phyloP scores from a whole-genome alignment of 2,888 invertebrate species.

The Lithosia quadra region DNA sequence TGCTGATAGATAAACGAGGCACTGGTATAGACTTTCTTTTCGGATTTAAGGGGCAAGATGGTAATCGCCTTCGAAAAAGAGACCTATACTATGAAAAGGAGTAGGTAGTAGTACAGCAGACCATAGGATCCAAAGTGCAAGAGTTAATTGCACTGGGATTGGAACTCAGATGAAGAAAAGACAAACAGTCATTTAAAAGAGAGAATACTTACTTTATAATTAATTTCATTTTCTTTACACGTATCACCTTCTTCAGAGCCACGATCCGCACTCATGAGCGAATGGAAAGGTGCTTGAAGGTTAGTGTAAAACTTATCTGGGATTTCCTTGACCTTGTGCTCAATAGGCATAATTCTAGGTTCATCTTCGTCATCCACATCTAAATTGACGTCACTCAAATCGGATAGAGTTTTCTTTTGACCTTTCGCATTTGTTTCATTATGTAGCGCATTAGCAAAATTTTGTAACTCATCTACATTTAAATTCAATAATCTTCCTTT shows the following conservation, averaged over 20 bases:
- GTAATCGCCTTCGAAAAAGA: no score
- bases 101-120: no score
- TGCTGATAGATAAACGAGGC: no score
- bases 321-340: slow-evolving; percentile 64
- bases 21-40: no score
- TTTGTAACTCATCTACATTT: slow-evolving; percentile 79
- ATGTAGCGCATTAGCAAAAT: slow-evolving; percentile 77
- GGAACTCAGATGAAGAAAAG: neutral
- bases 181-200: neutral
- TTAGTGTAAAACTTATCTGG: slow-evolving; percentile 79
- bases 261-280: slow-evolving; percentile 67
- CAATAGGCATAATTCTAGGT: slow-evolving; percentile 52
- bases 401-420: slow-evolving; percentile 76
- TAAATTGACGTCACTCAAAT: slow-evolving; percentile 93
- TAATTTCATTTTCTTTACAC: slow-evolving; percentile 81
- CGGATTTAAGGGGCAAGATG: no score
- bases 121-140: neutral
- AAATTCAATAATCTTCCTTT: slow-evolving; percentile 74
- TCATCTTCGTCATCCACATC: slow-evolving; percentile 87
- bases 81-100: no score
- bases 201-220: slow-evolving; percentile 80
- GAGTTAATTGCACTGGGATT: neutral
- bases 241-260: slow-evolving; percentile 70
- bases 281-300: slow-evolving; percentile 76
- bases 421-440: slow-evolving; percentile 68